Evolutionary conservation across 2,888 invertebrate species (phyloP).

Genomic region (Limenitis camilla): DNA sequence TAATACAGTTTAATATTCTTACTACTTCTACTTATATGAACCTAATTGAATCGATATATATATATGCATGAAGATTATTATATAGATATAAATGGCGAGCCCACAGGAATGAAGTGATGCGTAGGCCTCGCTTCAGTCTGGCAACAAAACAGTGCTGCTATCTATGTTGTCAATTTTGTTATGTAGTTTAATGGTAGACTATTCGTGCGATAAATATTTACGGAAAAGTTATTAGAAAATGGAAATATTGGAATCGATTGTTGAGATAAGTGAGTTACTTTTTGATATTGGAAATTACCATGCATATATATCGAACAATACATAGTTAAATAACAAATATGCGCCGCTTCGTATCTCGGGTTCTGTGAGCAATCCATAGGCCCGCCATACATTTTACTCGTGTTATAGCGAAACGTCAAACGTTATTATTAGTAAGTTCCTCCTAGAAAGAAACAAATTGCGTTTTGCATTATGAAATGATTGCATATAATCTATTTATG

Average conservation of each 20-base stretch:
- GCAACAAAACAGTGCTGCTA: constrained; percentile 80
- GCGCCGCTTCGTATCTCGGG: constrained; percentile 14
- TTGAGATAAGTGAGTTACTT: constrained; percentile 40
- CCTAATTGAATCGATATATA: constrained; percentile 33
- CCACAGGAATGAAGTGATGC: constrained; percentile 50
- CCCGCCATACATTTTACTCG: constrained; percentile 70
- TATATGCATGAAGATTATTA: constrained; percentile 28
- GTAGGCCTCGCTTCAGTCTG: constrained; percentile 72
- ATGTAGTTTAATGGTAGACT: constrained; percentile 76
- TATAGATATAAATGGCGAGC: constrained; percentile 35
- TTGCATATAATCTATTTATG: constrained; percentile 8
- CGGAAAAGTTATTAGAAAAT: constrained; percentile 62
- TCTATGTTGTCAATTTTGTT: constrained; percentile 86
- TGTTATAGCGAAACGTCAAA: constrained; percentile 71
- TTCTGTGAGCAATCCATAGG: constrained; percentile 35
- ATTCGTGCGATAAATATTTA: constrained; percentile 78
- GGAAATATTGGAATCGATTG: constrained; percentile 36
- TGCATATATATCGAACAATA: constrained; percentile 2
- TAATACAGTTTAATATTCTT: constrained; percentile 44
- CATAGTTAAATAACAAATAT: constrained; percentile 1
- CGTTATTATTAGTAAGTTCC: constrained; percentile 49
- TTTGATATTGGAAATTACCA: constrained; percentile 18
- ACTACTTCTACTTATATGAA: constrained; percentile 29
- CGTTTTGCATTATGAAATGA: background rate
- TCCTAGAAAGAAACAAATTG: constrained; percentile 21